phyloP scores from a whole-genome alignment of 2,113 vertebrate species.

The Sander vitreus region DNA sequence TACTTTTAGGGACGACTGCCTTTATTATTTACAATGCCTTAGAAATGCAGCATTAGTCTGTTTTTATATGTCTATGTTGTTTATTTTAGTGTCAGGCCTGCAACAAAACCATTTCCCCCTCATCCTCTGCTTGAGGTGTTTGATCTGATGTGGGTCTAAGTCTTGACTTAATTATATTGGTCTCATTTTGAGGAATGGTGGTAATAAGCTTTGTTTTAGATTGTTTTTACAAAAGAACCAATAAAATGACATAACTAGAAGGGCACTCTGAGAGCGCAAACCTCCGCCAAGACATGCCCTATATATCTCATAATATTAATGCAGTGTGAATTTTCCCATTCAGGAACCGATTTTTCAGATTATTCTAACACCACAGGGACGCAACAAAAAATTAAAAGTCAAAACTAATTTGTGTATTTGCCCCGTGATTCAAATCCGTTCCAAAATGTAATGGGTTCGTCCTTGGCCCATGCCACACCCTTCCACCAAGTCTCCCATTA shows the following conservation, averaged over 20 bases:
- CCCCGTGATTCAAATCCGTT: too few species aligned
- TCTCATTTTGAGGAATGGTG: neutral
- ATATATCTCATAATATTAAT: too few species aligned
- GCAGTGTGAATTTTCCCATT: too few species aligned
- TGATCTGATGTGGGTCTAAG: neutral
- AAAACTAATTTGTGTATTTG: too few species aligned
- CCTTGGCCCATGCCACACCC: too few species aligned
- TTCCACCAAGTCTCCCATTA: too few species aligned
- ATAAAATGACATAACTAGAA: neutral
- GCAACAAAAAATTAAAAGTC: too few species aligned
- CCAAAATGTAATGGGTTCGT: too few species aligned
- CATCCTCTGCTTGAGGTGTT: neutral
- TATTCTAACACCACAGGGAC: too few species aligned
- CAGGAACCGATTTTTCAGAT: too few species aligned
- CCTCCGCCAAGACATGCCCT: too few species aligned
- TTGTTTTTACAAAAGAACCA: neutral
- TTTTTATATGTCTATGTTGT: neutral
- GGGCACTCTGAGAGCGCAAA: too few species aligned
- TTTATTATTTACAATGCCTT: conserved; percentile 40
- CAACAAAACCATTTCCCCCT: neutral
- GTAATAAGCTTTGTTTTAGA: neutral
- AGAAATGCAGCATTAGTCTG: conserved; percentile 9
- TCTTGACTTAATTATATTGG: neutral
- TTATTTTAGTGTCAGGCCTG: neutral
- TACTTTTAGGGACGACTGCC: conserved; percentile 12